These are phyloP conservation scores for Silvanus unidentatus DNA, from an alignment of 2,888 invertebrate species.

Conservation along the genomic window DNA sequence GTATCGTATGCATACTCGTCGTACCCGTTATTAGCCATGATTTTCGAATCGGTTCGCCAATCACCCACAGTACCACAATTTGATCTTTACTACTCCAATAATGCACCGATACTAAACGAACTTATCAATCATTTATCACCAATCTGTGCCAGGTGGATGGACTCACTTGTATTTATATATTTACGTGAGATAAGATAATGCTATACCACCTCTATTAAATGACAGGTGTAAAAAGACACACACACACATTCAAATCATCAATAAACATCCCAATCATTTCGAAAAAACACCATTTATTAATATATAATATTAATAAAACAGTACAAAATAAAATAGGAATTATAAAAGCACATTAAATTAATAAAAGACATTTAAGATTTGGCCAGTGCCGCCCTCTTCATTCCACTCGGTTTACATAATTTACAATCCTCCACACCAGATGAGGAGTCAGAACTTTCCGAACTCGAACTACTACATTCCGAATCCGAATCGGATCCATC, in stretches of 20 bases:
- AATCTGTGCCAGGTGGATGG: constrained; percentile 33
- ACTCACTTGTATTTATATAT: constrained; percentile 31
- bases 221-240: no score
- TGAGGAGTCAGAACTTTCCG: constrained; percentile 37
- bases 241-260: no score
- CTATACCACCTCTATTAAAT: no score
- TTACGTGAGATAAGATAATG: constrained; percentile 31
- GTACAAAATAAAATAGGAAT: background rate
- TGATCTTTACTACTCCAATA: background rate
- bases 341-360: background rate
- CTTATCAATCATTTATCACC: constrained; percentile 2
- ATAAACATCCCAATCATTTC: no score
- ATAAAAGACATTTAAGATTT: constrained; percentile 1
- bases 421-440: constrained; percentile 22
- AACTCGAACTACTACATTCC: constrained; percentile 48
- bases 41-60: background rate
- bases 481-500: constrained; percentile 49
- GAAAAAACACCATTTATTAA: no score
- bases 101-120: background rate
- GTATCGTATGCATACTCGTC: constrained; percentile 57
- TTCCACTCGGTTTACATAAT: constrained; percentile 13
- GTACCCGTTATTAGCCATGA: constrained; percentile 55
- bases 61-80: background rate
- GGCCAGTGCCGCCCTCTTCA: background rate
- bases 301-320: background rate